Evolutionary conservation across 2,113 vertebrate species (phyloP), one percentile per base, ranked within the genome.

Genomic region (Willisornis vidua): DNA sequence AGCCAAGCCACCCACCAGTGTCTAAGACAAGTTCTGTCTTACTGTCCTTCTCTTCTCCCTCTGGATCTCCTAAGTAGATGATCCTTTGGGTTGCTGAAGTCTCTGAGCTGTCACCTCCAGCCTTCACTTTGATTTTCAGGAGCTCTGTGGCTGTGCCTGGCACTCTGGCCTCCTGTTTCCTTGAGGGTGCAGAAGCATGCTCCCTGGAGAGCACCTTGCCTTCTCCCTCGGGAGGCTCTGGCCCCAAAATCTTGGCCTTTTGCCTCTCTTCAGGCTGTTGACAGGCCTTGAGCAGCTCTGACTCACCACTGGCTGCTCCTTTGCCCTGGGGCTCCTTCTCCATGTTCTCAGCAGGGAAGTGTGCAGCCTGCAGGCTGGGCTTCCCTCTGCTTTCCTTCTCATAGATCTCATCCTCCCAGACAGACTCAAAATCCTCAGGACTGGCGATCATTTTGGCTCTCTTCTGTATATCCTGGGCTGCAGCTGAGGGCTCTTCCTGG

Each of bases 381-480:
- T 92, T 28, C 71, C 83, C 83, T 22, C 66, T 28, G 74, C 58
- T 82, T 57, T 93, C 95, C 82, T 89, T 94, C 74, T 86, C 90
- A 91, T 74, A 96, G 37, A 80, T 62, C 73, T 96, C 94, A 93
- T 97, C 94, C 24, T 98, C 97, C 97, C 97, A 98, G 67, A 97
- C 41, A 9, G 97, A 96, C 83, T 98, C 97, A 68, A 98, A 98
- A 93, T 98, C 98, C 93, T 98, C 98, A 0, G 98, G 98, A 81
- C 98, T 98, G 57, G 97, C 96, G 1, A 98, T 97, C 97, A 98
- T 98, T 87, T 94, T 97, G 54, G 97, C 94, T 96, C 48, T 97
- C 14, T 41, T 96, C 57, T 28, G 74, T 9, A 67, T 80, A 12
- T 94, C 92, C 70, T 72, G 39, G 95, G 94, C 77, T 80, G 85